Evolutionary conservation across 2,113 vertebrate species (phyloP).

Genomic region (Dermatemys mawii): DNA sequence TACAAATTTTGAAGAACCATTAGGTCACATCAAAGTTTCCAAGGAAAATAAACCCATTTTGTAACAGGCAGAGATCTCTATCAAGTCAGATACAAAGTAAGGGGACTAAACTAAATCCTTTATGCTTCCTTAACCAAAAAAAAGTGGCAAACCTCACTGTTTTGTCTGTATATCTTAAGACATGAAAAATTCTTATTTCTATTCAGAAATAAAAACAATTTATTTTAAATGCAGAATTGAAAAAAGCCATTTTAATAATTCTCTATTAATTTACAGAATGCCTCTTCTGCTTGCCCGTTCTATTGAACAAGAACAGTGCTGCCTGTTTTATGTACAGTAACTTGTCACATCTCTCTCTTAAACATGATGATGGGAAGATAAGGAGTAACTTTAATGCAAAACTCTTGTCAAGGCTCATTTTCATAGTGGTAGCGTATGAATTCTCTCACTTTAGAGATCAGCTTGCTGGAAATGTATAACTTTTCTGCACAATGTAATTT

Average conservation of each 20-base stretch:
- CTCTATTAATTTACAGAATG: background rate
- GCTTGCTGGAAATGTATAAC: background rate
- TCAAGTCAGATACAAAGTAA: slow-evolving; percentile 37
- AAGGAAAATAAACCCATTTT: slow-evolving; percentile 17
- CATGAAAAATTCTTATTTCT: background rate
- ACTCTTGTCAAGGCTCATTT: background rate
- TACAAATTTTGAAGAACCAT: slow-evolving; percentile 51
- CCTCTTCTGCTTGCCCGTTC: background rate
- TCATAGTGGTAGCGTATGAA: background rate
- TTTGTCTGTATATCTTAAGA: background rate
- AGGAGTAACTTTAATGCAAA: background rate
- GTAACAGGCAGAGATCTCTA: slow-evolving; percentile 26
- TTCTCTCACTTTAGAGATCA: background rate
- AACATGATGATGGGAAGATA: background rate
- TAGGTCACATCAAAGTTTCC: slow-evolving; percentile 64
- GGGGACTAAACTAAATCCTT: slow-evolving; percentile 16
- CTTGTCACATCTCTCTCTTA: background rate
- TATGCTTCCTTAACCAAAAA: background rate
- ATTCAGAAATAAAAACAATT: background rate
- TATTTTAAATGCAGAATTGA: background rate
- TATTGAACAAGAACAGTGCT: background rate
- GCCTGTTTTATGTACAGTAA: background rate
- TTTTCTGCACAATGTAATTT: background rate
- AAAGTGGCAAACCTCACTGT: background rate
- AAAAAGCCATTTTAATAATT: background rate